Conservation (phyloP, 1,140 invertebrate species). For the Tetraneura akinire region DNA sequence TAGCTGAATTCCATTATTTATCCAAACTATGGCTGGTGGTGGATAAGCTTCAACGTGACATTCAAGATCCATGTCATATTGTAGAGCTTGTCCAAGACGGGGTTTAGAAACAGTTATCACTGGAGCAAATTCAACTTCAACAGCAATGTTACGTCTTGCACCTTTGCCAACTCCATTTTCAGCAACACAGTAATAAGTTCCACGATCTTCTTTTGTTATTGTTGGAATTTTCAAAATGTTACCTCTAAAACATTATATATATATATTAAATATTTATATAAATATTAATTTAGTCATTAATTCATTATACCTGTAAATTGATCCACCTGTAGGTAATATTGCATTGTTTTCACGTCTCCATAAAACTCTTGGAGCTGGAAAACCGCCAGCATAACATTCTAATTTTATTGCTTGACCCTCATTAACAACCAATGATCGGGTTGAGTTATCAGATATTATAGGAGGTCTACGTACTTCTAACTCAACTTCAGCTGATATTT, state of each 20-base stretch:
- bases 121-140: constrained; percentile 86
- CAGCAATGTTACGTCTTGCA: constrained; percentile 79
- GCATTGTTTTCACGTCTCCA: constrained; percentile 93
- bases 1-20: constrained; percentile 77
- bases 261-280: background rate
- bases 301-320: constrained; percentile 66
- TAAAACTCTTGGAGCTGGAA: constrained; percentile 78
- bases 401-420: constrained; percentile 77
- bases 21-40: constrained; percentile 82
- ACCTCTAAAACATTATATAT: constrained; percentile 65
- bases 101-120: constrained; percentile 80
- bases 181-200: constrained; percentile 91
- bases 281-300: background rate
- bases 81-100: constrained; percentile 80
- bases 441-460: constrained; percentile 90
- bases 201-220: constrained; percentile 84
- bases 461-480: constrained; percentile 82
- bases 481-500: constrained; percentile 75
- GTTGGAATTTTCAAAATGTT: constrained; percentile 79
- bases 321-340: constrained; percentile 83
- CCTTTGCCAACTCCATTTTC: constrained; percentile 88
- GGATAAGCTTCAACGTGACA: constrained; percentile 92
- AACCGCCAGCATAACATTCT: constrained; percentile 85
- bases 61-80: constrained; percentile 90
- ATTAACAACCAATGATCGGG: constrained; percentile 79